Conservation (phyloP, 2,113 vertebrate species). For the Hyaena hyaena region DNA sequence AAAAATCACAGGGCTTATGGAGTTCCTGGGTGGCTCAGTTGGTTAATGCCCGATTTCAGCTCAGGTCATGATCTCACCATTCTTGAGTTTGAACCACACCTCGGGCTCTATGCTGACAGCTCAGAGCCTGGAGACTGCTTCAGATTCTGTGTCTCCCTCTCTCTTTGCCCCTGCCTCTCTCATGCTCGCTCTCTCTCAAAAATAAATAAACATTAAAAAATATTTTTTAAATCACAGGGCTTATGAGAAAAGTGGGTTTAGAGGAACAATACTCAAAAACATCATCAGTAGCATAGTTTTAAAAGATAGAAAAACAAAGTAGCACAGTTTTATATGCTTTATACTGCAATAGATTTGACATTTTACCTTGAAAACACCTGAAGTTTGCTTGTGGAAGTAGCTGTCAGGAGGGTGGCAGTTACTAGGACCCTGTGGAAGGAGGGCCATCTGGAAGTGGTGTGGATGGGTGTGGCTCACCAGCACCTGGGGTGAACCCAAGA, state of each 20-base stretch:
- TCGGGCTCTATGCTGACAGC: too few relatives aligned
- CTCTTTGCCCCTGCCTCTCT: too few relatives aligned
- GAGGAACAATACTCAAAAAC: background rate
- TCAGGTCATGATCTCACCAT: too few relatives aligned
- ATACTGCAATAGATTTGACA: background rate
- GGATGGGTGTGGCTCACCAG: background rate
- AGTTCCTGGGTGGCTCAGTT: too few relatives aligned
- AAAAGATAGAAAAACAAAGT: background rate
- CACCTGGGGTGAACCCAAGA: accelerated
- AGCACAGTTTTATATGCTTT: background rate
- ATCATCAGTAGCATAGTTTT: background rate
- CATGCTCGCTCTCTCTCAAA: too few relatives aligned
- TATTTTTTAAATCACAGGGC: background rate
- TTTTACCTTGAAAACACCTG: constrained; percentile 12
- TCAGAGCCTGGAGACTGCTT: too few relatives aligned
- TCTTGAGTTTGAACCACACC: too few relatives aligned
- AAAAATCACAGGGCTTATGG: background rate
- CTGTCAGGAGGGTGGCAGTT: background rate
- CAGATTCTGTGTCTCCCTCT: too few relatives aligned
- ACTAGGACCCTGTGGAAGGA: background rate
- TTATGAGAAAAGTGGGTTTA: background rate
- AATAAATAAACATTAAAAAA: too few relatives aligned
- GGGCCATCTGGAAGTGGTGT: background rate
- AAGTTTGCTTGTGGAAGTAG: background rate
- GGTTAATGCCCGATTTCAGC: too few relatives aligned